Percentiles rank a stretch among this genome's conserved stretches.
Conservation (phyloP, 2,797 vertebrate species). For the Cynopterus sphinx region DNA sequence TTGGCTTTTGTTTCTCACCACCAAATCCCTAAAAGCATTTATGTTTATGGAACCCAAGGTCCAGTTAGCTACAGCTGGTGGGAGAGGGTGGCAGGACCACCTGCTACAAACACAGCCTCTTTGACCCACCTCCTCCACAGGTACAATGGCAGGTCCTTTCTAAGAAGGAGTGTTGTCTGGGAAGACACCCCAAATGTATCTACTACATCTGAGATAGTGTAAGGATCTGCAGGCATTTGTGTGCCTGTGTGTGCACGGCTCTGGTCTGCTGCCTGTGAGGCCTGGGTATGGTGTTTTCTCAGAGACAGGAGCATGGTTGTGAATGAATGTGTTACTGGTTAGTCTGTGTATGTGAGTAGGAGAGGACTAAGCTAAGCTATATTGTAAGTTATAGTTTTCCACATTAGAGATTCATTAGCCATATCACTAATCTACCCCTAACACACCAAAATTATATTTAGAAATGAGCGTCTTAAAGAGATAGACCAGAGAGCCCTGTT, state of each 20-base stretch:
- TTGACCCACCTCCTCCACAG: not conserved
- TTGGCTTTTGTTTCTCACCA: conserved; percentile 19
- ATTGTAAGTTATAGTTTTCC: conserved; percentile 57
- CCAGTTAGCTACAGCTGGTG: not conserved
- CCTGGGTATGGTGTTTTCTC: conserved; percentile 61
- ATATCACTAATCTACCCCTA: conserved; percentile 35
- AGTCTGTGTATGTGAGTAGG: conserved; percentile 28
- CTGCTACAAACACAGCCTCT: not conserved
- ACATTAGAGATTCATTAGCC: conserved; percentile 63
- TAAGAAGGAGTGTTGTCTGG: not conserved
- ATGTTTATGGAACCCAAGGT: not conserved
- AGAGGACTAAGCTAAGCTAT: conserved; percentile 6
- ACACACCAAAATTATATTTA: conserved; percentile 20
- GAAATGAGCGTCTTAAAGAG: conserved; percentile 56
- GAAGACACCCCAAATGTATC: not conserved
- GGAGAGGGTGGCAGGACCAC: not conserved
- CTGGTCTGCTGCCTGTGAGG: conserved; percentile 15
- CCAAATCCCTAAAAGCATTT: not conserved
- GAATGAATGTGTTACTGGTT: conserved; percentile 59
- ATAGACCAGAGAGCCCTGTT: not conserved
- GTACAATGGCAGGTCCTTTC: not conserved
- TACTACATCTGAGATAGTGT: not conserved
- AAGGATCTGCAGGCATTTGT: not conserved
- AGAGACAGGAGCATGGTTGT: conserved; percentile 62
- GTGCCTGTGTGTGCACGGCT: not conserved